Base-by-base conservation (phyloP, 2,113 vertebrate species). In the Tenrec ecaudatus region DNA sequence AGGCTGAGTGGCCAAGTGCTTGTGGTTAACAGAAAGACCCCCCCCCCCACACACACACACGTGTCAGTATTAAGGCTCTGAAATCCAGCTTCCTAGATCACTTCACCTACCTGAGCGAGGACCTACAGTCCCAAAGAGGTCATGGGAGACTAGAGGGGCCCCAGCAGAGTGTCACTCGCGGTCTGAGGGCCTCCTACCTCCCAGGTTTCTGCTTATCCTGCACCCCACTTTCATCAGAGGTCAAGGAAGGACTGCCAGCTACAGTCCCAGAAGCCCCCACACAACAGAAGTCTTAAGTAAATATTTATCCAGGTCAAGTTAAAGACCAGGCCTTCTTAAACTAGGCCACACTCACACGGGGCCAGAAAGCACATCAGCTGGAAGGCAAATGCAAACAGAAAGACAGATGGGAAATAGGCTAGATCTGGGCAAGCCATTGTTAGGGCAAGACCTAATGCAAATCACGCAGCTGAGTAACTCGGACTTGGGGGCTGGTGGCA, bases 341-440 rank as follows among this genome's bases (percentile, higher is more conserved):
- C 88, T 88, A 92, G 95, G 92, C 88, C 79, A 40, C 43, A 89
- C 33, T 87, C 25, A 1, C 8, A 57, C 60, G 33, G 31, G 43
- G 47, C 82, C 71, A 92, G 80, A 95, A 97, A 95, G 73, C 79
- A 73, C 17, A 33, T 83, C 89, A 92, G 43, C 93, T 89, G 79
- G 80, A 95, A 97, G 95, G 82, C 83, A 88, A 96, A 96, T 92
- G 94, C 95, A 96, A 96, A 97, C 78, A 97, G 82, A 96, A 96
- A 83, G 95, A 96, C 97, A 97, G 96, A 93, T 97, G 97, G 95
- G 83, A 82, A 95, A 93, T n/a, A 89, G 64, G 92, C 11, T 2
- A 6, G 96, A 94, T 88, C 84, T 88, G 84, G 60, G 80, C 90
- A 92, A 95, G 66, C 66, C 88, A 96, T 93, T 96, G 94, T 96